Evolutionary conservation across 2,113 vertebrate genomes (phyloP).

Genomic region (Atherinomorus stipes): DNA sequence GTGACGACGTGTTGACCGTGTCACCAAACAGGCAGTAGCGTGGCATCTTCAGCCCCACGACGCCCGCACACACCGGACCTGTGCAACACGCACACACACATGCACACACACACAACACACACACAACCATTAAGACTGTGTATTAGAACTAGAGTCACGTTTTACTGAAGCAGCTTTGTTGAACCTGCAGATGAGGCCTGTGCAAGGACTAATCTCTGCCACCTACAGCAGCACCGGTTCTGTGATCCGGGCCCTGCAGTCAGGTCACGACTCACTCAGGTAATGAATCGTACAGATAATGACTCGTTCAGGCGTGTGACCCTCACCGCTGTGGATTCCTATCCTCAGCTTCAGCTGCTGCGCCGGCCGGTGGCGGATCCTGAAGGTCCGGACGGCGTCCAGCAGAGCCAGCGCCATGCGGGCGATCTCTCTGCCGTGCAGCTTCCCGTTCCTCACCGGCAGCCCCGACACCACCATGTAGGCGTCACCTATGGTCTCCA

Average conservation of each 20-base stretch:
- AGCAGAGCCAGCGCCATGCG: slow-evolving; percentile 94
- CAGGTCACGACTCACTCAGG: too few relatives aligned
- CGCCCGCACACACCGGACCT: slow-evolving; percentile 92
- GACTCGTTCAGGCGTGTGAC: too few relatives aligned
- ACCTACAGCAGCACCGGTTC: too few relatives aligned
- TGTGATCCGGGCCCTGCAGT: too few relatives aligned
- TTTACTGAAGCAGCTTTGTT: too few relatives aligned
- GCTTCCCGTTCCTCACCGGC: slow-evolving; percentile 89
- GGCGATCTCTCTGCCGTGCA: slow-evolving; percentile 89
- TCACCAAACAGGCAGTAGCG: slow-evolving; percentile 95
- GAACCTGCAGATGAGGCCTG: too few relatives aligned
- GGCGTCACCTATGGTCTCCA: slow-evolving; percentile 96
- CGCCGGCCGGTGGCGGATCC: slow-evolving; percentile 88
- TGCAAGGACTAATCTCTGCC: too few relatives aligned
- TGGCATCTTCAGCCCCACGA: slow-evolving; percentile 95
- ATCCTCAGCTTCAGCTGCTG: slow-evolving; percentile 90
- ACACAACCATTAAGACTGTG: too few relatives aligned
- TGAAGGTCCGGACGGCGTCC: slow-evolving; percentile 89
- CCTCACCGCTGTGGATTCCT: slow-evolving; percentile 90
- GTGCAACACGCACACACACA: slow-evolving; percentile 16
- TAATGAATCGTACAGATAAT: too few relatives aligned
- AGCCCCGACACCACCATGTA: slow-evolving; percentile 98
- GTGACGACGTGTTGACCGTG: slow-evolving; percentile 93
- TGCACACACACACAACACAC: neutral
- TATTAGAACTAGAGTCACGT: too few relatives aligned